Base-by-base conservation (phyloP, 2,888 invertebrate genomes). In the Machimus atricapillus region DNA sequence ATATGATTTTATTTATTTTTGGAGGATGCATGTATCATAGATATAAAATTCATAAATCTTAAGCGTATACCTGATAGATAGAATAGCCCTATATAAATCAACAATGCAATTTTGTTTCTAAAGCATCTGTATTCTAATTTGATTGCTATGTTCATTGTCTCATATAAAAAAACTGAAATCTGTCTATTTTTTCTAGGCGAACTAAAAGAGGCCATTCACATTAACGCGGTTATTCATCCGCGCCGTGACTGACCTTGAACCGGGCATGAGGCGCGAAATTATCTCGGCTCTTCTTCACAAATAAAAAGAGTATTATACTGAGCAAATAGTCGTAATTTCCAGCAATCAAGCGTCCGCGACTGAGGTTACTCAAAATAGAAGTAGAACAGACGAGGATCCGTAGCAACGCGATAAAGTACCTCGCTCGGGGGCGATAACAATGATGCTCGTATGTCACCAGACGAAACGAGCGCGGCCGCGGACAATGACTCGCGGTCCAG, bases 311-410 rank as follows among this genome's bases (percentile, higher is more conserved):
- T n/a, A n/a, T n/a, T n/a, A n/a, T 76, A 37, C 19, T 76, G 34
- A 34, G 76, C 76, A 76, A 76, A 76, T 76, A 76, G 40, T 76
- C 76, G 37, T 76, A 76, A 31, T 76, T 76, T 76, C 76, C 76
- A 76, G 3, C 76, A 76, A 76, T 76, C 76, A 76, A 40, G 34
- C 76, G 40, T 12, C 34, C 76, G 66, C 66, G 19, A 37, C 40
- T 76, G 34, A 76, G 76, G 76, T 76, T 34, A 40, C 76, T 76
- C 8, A 76, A 76, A 76, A 76, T 76, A 76, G 76, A 76, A 76
- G 76, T 76, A 76, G 76, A 76, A n/a, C 34, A 76, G 40, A 34
- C 34, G 27, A 23, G 76, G 76, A 76, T 66, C 34, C 76, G 76
- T 76, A 27, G 76, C 76, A 76, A 76, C 76, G 76, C 76, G 76